Evolutionary conservation across 2,888 invertebrate species (phyloP), one percentile per base, ranked within the genome.

Genomic region (Trichopria drosophilae): DNA sequence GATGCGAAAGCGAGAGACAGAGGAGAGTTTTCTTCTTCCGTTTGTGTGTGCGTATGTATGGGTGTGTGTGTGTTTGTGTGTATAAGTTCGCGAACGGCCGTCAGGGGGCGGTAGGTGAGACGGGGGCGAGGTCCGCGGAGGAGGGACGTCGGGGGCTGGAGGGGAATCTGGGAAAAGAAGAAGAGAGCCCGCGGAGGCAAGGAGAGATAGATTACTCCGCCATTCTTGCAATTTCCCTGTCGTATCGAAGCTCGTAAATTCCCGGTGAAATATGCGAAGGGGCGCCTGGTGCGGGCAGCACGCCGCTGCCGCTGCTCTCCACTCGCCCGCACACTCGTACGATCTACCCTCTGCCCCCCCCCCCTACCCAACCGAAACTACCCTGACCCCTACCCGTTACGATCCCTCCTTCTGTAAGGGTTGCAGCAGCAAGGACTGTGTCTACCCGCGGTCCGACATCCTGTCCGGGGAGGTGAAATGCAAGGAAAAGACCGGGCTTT

Each of bases 201-300:
- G 75, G 73, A 73, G 74, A 88, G 88, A 88, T 88, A 87, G 87
- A 88, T 88, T 86, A 86, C 87, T 84, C 85, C 86, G 85, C 86
- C 88, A 88, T 88, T 88, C 88, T 88, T 88, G 88, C 88, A 88
- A 88, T 88, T 88, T 88, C 87, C 87, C 88, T 88, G 88, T 88
- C 88, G 88, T 88, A 88, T 87, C 87, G 87, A 84, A 82, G 85
- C 84, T 84, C 87, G 85, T 88, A 88, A 87, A 88, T 87, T 85
- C 83, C 80, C 81, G 78, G 85, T 87, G 87, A 88, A 85, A 86
- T 87, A 88, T 87, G 82, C 84, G 80, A 79, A 76, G 79, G 72
- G 72, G 75, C 72, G 75, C 75, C 76, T 71, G 73, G 72, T 74
- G 72, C 75, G 73, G 73, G 73, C 75, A 76, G 75, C 75, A 72